Evolutionary conservation across 2,888 invertebrate genomes (phyloP).

Genomic region (Orthosia incerta): DNA sequence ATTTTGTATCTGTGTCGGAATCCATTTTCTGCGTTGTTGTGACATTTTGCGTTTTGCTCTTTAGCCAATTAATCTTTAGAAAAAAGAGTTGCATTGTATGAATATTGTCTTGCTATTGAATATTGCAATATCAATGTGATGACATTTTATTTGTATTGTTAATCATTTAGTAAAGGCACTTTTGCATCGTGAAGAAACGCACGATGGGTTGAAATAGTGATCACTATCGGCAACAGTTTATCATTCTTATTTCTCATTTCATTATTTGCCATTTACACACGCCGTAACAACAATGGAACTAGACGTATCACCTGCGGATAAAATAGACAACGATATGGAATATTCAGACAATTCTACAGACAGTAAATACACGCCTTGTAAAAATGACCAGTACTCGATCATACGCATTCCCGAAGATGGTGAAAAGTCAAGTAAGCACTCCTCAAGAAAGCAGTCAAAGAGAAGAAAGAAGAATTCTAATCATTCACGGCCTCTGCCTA

Average conservation of each 20-base stretch:
- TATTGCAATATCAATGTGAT: slow-evolving; percentile 72
- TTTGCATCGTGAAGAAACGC: slow-evolving; percentile 69
- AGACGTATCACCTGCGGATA: slow-evolving; percentile 81
- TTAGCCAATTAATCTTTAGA: slow-evolving; percentile 62
- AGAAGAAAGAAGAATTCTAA: slow-evolving; percentile 95
- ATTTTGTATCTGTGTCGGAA: slow-evolving; percentile 72
- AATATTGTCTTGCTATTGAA: slow-evolving; percentile 63
- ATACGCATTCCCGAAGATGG: slow-evolving; percentile 88
- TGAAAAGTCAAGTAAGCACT: slow-evolving; percentile 94
- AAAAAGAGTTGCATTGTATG: slow-evolving; percentile 70
- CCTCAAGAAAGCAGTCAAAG: slow-evolving; percentile 93
- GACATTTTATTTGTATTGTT: slow-evolving; percentile 67
- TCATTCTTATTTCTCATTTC: slow-evolving; percentile 78
- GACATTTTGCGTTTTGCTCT: slow-evolving; percentile 86
- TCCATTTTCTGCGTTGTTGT: slow-evolving; percentile 91
- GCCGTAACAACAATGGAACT: slow-evolving; percentile 83
- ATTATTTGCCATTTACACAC: slow-evolving; percentile 71
- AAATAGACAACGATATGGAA: slow-evolving; percentile 81
- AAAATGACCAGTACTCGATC: slow-evolving; percentile 86
- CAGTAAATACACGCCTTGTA: slow-evolving; percentile 82
- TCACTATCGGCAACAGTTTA: slow-evolving; percentile 84
- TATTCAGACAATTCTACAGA: slow-evolving; percentile 85
- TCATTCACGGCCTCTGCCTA: slow-evolving; percentile 92
- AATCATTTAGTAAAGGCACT: slow-evolving; percentile 61
- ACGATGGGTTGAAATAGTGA: slow-evolving; percentile 89